phyloP scores from a whole-genome alignment of 2,113 vertebrate species.

The Halcyon malimbica region DNA sequence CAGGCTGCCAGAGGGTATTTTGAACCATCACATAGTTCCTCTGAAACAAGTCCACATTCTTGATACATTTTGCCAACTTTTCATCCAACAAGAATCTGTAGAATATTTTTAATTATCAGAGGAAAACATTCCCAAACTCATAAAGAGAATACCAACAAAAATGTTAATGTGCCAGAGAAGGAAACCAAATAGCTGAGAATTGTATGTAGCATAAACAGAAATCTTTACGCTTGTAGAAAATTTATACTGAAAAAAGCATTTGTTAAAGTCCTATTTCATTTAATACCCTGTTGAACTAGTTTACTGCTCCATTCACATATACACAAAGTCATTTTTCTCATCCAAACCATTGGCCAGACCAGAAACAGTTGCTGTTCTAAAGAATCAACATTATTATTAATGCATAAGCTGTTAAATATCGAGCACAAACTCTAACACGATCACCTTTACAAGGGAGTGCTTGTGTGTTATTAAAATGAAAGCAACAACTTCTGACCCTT shows the following conservation, averaged over 20 bases:
- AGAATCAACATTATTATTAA: background rate
- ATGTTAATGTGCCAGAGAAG: background rate
- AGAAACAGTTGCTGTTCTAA: background rate
- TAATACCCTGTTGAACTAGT: background rate
- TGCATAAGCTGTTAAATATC: background rate
- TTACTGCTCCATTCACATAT: background rate
- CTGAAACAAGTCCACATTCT: background rate
- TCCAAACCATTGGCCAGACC: background rate
- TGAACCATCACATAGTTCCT: background rate
- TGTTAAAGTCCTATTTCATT: background rate
- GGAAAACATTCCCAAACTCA: background rate
- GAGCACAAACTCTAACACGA: background rate
- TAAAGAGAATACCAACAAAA: background rate
- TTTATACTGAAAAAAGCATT: background rate
- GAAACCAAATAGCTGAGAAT: background rate
- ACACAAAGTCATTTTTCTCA: background rate
- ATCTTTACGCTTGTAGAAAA: background rate
- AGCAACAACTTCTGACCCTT: background rate
- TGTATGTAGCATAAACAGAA: background rate
- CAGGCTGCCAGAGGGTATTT: background rate
- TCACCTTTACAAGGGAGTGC: background rate
- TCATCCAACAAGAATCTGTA: background rate
- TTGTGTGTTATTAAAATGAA: background rate
- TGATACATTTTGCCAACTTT: background rate
- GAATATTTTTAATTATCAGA: background rate